Evolutionary conservation across 2,888 invertebrate genomes (phyloP), one percentile per base, ranked within the genome.

Genomic region (Conistra vaccinii): DNA sequence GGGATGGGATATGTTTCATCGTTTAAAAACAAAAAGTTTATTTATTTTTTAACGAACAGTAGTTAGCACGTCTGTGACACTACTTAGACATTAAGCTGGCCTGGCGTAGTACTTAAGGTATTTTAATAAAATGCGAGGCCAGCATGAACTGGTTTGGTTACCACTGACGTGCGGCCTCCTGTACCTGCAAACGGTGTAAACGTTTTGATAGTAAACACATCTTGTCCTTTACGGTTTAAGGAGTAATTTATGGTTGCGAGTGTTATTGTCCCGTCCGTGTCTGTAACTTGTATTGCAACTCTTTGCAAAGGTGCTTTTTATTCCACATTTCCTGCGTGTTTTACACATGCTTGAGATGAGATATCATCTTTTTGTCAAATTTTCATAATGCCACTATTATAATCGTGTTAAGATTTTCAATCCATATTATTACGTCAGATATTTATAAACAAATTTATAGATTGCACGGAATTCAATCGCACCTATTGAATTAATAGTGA

Each of bases 371-470:
- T 79, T 62, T 71, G 65, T 74, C 60, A 39, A 55, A 68, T 70
- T 55, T 79, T 71, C 35, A 69, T 58, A 83, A 84, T 69, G n/a
- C 69, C 17, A 20, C 32, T 32, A 76, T 70, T 69, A 75, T 73
- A 69, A 78, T 79, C 35, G 51, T 26, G n/a, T 57, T 55, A 55
- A 53, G 61, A 73, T 71, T 85, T 78, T 73, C 42, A 69, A 69
- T 71, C 29, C 32, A 26, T 45, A 55, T 62, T 73, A 67, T 83
- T 65, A 61, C 68, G 53, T 61, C 35, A 70, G 9, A 20, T 84
- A 63, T 80, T 80, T 80, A 81, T 77, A 83, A 81, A 84, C 67
- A 81, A 29, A 61, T 68, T 70, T 65, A n/a, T 58, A 57, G 42
- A 72, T 26, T 45, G 32, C 67, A 12, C 45, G 39, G 57, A 6